Evolutionary conservation across 2,888 invertebrate genomes (phyloP).

Genomic region (Auanema sp.): DNA sequence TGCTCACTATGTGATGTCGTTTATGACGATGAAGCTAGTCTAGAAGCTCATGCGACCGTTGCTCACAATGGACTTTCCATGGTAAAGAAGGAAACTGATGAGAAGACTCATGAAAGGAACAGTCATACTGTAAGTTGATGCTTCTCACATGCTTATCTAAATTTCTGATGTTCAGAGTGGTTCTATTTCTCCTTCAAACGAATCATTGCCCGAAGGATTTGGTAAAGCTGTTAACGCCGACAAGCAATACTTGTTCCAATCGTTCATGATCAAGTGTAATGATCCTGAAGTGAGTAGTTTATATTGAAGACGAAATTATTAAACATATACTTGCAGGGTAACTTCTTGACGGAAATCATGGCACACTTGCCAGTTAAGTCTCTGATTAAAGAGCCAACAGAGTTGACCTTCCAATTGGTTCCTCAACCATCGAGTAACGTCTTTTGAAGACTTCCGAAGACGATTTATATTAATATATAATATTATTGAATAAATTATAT

Average conservation of each 20-base stretch:
- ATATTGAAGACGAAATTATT: neutral
- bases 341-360: slow-evolving; percentile 46
- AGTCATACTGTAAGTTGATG: slow-evolving; percentile 52
- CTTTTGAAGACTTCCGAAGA: too few species aligned
- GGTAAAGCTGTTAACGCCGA: slow-evolving; percentile 32
- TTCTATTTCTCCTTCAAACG: slow-evolving; percentile 53
- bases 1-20: slow-evolving; percentile 9
- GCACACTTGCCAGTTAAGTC: slow-evolving; percentile 49
- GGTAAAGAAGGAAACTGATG: slow-evolving; percentile 25
- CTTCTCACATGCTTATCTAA: neutral
- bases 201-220: slow-evolving; percentile 51
- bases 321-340: slow-evolving; percentile 18
- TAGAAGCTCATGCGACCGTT: slow-evolving; percentile 16
- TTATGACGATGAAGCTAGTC: slow-evolving; percentile 15
- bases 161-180: slow-evolving; percentile 50
- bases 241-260: slow-evolving; percentile 43
- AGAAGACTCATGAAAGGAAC: slow-evolving; percentile 48
- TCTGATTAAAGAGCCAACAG: slow-evolving; percentile 33
- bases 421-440: slow-evolving; percentile 23
- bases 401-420: slow-evolving; percentile 50
- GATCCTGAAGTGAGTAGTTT: slow-evolving; percentile 26
- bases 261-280: slow-evolving; percentile 44
- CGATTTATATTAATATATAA: too few species aligned
- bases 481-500: too few species aligned
- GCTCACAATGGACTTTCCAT: slow-evolving; percentile 24